Evolutionary conservation across 2,113 vertebrate species (phyloP).

Genomic region (Pagrus major): DNA sequence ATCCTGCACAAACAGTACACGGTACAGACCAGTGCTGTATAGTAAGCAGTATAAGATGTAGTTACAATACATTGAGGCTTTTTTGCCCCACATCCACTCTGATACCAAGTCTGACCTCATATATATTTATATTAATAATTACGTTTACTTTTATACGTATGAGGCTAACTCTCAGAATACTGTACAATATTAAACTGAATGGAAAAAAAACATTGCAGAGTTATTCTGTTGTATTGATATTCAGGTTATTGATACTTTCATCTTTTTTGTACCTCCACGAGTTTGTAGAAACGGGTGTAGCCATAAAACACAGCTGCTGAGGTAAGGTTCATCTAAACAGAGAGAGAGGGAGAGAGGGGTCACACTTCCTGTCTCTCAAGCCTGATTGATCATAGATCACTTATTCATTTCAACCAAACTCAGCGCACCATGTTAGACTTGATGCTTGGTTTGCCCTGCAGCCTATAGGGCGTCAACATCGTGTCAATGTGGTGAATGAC

Average conservation of each 20-base stretch:
- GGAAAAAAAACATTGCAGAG: background rate
- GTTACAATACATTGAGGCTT: background rate
- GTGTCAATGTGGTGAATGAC: slow-evolving; percentile 91
- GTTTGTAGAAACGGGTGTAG: slow-evolving; percentile 88
- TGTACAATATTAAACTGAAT: background rate
- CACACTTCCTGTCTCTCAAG: background rate
- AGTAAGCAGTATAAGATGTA: background rate
- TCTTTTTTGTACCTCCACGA: slow-evolving; percentile 86
- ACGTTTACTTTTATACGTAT: too few species aligned
- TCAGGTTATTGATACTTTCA: background rate
- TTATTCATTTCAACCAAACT: background rate
- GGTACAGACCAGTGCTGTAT: background rate
- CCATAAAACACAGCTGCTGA: slow-evolving; percentile 87
- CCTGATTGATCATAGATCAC: background rate
- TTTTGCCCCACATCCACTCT: background rate
- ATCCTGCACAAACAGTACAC: slow-evolving; percentile 72
- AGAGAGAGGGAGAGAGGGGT: slow-evolving; percentile 28
- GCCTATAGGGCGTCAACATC: slow-evolving; percentile 83
- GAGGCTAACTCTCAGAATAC: too few species aligned
- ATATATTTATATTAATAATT: too few species aligned
- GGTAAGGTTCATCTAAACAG: slow-evolving; percentile 86
- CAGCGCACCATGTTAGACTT: background rate
- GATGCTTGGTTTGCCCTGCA: slow-evolving; percentile 62
- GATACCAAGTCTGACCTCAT: background rate
- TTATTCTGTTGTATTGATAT: too few species aligned